phyloP scores from a whole-genome alignment of 2,888 invertebrate species.

The Notodonta dromedarius region DNA sequence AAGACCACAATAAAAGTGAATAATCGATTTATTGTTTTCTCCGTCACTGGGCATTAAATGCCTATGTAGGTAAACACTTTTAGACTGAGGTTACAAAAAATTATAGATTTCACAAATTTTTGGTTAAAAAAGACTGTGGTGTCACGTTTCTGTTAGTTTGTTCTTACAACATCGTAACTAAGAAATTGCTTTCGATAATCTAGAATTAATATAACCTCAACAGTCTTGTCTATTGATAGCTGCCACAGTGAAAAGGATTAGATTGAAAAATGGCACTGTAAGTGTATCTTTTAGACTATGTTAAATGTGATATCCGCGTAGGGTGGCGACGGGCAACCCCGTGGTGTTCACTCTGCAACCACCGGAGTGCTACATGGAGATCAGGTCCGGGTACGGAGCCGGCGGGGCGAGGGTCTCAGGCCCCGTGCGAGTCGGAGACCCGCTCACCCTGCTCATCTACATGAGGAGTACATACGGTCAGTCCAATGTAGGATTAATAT shows the following conservation, averaged over 20 bases:
- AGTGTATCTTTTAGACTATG: too few relatives aligned
- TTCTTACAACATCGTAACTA: too few relatives aligned
- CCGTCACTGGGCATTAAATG: neutral
- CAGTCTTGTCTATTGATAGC: too few relatives aligned
- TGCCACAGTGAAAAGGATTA: too few relatives aligned
- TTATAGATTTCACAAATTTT: neutral
- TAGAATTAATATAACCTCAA: too few relatives aligned
- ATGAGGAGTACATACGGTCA: conserved; percentile 97
- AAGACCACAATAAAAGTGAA: conserved; percentile 10
- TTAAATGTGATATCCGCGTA: conserved; percentile 57
- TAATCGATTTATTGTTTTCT: conserved; percentile 13
- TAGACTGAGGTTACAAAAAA: conserved; percentile 2
- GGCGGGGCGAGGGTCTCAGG: conserved; percentile 93
- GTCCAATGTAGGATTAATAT: conserved; percentile 25
- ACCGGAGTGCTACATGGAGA: conserved; percentile 98
- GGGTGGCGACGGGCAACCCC: conserved; percentile 97
- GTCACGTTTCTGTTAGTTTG: neutral
- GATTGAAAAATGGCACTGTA: too few relatives aligned
- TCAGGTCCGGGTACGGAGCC: conserved; percentile 95
- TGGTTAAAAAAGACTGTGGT: neutral
- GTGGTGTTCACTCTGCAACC: conserved; percentile 96
- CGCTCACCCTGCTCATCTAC: conserved; percentile 95
- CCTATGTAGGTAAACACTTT: conserved; percentile 5
- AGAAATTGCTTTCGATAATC: too few relatives aligned
- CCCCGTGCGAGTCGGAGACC: conserved; percentile 96